Evolutionary conservation across 2,797 vertebrate genomes (phyloP).

Genomic region (Pseudochirops cupreus): DNA sequence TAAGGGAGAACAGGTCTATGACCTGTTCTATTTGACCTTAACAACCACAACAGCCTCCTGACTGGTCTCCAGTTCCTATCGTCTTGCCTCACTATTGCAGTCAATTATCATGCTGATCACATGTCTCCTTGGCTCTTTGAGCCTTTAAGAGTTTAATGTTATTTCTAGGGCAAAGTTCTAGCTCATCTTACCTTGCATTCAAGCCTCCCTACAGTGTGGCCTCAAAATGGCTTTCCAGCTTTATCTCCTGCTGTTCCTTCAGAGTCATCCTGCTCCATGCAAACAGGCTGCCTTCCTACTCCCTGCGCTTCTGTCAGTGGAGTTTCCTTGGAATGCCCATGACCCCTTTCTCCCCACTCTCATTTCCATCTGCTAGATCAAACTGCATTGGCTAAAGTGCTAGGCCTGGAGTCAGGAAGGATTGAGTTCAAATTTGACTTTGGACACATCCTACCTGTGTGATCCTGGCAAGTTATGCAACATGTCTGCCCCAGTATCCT

Average conservation of each 20-base stretch:
- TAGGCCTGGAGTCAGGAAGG: too few relatives aligned
- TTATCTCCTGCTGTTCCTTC: neutral
- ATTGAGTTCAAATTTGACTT: too few relatives aligned
- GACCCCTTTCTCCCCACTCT: too few relatives aligned
- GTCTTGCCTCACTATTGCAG: neutral
- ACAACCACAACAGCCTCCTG: neutral
- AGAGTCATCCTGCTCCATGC: neutral
- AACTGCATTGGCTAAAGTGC: neutral
- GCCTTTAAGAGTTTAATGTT: neutral
- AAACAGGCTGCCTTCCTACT: neutral
- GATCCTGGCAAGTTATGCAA: too few relatives aligned
- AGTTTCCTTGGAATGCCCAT: neutral
- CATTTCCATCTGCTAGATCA: neutral
- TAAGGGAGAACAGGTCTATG: neutral
- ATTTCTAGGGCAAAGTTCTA: neutral
- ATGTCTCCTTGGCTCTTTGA: neutral
- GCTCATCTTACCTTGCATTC: neutral
- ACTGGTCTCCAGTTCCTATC: neutral
- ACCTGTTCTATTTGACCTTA: neutral
- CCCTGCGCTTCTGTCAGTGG: neutral
- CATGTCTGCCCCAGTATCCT: too few relatives aligned
- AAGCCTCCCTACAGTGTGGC: neutral
- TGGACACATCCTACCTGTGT: too few relatives aligned
- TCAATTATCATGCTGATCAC: neutral
- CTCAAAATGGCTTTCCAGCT: neutral